Evolutionary conservation across 92 coral and sea anemone species (phyloP), one percentile per base, ranked within the genome.

Genomic region (Epizoanthus ramosus): DNA sequence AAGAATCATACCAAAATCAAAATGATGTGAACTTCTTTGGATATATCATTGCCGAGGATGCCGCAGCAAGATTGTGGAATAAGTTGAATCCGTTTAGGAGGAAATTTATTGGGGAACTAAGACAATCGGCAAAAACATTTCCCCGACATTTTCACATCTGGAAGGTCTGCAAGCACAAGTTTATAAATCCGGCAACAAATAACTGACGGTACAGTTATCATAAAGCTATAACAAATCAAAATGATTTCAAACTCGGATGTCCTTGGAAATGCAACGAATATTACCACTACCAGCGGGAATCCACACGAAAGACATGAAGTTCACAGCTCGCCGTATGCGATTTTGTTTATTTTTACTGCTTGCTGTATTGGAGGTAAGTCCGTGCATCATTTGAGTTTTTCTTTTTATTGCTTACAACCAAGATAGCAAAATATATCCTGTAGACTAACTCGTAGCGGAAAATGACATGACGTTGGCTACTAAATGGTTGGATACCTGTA

Each of bases 341-440:
- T 97, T 58, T 81, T 97, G 83, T 97, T 97, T 73, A 88, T 97
- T 67, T 97, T 97, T 80, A 65, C 91, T 19, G 90, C 93, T 23
- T 97, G 98, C 77, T 91, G 93, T 39, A 79, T 97, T 41, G 99
- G 99, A 88, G 99, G 99, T 97, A 85, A 91, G 94, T 14, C 5
- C 37, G 54, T 50, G 14, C 1, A 50, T 50, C 54, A 12, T 50
- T 50, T 50, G 14, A 50, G 3, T 50, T 10, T 10, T 6, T 50
- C 2, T 2, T 50, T 50, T 50, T 50, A 9, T 50, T 50, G 16
- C 8, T 50, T 50, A 12, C 15, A 5, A 43, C 50, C 50, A 43
- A 43, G 54, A 0, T 50, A 16, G 15, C 16, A 50, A 50, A 12
- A 50, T 12, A 50, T 50, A 47, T 47, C 54, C 15, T 47, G 54